Conservation (phyloP, 1,140 invertebrate species). For the Apis cerana region DNA sequence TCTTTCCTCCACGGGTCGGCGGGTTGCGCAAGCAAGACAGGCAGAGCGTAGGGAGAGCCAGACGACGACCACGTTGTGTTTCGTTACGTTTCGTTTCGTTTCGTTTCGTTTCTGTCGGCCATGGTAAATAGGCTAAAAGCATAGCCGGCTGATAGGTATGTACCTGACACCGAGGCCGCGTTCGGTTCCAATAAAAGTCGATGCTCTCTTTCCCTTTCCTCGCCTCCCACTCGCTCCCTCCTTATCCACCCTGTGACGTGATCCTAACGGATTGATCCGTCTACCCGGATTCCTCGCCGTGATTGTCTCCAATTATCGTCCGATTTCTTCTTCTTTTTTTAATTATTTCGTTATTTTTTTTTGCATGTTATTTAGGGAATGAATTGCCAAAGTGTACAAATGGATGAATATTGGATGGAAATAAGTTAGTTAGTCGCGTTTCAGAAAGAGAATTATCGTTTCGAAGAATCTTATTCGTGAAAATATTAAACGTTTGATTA, state of each 20-base stretch:
- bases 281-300: background rate
- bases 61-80: background rate
- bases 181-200: slow-evolving; percentile 13
- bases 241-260: background rate
- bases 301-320: background rate
- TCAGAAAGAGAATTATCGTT: too few species aligned
- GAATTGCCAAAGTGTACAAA: too few species aligned
- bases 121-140: slow-evolving; percentile 57
- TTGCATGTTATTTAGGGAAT: too few species aligned
- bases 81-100: slow-evolving; percentile 6
- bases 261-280: slow-evolving; percentile 16
- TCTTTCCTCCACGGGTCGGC: background rate
- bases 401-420: too few species aligned
- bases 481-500: too few species aligned
- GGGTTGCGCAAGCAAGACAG: slow-evolving; percentile 46
- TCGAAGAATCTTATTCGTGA: too few species aligned
- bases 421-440: too few species aligned
- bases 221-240: slow-evolving; percentile 1
- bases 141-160: slow-evolving; percentile 49
- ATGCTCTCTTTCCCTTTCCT: slow-evolving; percentile 39
- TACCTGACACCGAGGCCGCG: slow-evolving; percentile 57
- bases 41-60: slow-evolving; percentile 14
- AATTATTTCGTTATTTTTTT: too few species aligned
- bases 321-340: background rate
- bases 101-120: slow-evolving; percentile 45